Conservation (phyloP, 2,797 vertebrate species). For the Typhlichthys subterraneus region DNA sequence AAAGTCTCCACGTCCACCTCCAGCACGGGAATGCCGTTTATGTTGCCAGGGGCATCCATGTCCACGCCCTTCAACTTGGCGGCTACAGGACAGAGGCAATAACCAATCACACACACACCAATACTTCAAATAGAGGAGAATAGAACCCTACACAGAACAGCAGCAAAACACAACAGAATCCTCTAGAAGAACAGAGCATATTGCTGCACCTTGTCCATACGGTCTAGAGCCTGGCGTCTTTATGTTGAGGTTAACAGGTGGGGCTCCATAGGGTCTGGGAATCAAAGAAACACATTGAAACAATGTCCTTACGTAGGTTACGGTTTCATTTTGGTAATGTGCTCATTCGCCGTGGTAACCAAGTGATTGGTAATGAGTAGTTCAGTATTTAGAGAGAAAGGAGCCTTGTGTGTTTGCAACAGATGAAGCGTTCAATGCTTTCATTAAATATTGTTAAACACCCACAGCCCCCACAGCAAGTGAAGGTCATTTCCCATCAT, state of each 20-base stretch:
- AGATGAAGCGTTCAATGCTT: no score
- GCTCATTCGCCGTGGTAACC: no score
- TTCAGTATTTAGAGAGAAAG: no score
- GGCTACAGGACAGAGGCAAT: slow-evolving; percentile 50
- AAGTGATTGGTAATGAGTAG: no score
- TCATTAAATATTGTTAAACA: no score
- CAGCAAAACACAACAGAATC: neutral
- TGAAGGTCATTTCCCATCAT: no score
- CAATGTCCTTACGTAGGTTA: neutral
- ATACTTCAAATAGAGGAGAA: no score
- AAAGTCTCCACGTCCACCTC: slow-evolving; percentile 97
- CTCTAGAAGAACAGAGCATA: neutral
- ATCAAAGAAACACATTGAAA: slow-evolving; percentile 1
- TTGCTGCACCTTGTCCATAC: slow-evolving; percentile 80
- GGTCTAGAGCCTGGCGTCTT: slow-evolving; percentile 89
- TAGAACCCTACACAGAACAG: neutral
- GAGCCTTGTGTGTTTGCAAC: no score
- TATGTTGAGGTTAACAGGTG: slow-evolving; percentile 97
- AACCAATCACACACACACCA: neutral
- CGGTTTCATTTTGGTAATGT: no score
- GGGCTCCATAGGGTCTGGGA: slow-evolving; percentile 87
- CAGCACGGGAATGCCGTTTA: slow-evolving; percentile 92
- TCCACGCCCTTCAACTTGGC: slow-evolving; percentile 93
- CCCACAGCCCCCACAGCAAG: no score
- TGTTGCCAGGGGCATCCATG: slow-evolving; percentile 91